A percentile compares a stretch with the other conserved stretches of the same genome.
phyloP scores from a whole-genome alignment of 2,888 invertebrate species.

The Cosmia trapezina region DNA sequence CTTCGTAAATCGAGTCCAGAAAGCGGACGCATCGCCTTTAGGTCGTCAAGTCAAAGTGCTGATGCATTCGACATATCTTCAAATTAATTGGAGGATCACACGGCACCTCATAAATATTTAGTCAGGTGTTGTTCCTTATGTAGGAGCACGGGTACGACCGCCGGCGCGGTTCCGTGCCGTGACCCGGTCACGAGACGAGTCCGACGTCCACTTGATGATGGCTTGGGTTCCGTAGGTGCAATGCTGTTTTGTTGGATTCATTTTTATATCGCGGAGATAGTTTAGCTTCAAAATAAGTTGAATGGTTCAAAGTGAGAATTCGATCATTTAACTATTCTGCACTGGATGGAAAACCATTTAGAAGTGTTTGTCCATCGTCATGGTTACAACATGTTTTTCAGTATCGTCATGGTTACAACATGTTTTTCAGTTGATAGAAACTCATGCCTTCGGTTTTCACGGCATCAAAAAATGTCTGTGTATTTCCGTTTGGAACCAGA shows the following conservation, averaged over 20 bases:
- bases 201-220: conserved; percentile 70
- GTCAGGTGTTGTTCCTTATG: conserved; percentile 64
- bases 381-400: background rate
- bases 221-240: conserved; percentile 52
- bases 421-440: background rate
- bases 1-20: conserved; percentile 37
- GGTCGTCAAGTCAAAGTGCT: conserved; percentile 29
- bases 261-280: background rate
- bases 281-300: background rate
- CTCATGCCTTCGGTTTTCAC: background rate
- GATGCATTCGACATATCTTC: conserved; percentile 49
- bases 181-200: conserved; percentile 81
- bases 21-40: conserved; percentile 28
- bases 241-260: conserved; percentile 1
- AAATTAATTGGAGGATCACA: conserved; percentile 64
- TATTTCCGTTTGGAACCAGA: background rate
- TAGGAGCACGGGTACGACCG: conserved; percentile 51
- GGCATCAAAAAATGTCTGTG: background rate
- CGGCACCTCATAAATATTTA: conserved; percentile 61
- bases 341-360: background rate
- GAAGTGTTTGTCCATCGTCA: background rate
- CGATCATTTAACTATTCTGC: background rate
- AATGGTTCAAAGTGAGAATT: background rate
- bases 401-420: background rate
- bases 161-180: conserved; percentile 79